These are phyloP conservation scores for Elmis aenea DNA, from an alignment of 2,888 invertebrate genomes.

Conservation along the genomic window DNA sequence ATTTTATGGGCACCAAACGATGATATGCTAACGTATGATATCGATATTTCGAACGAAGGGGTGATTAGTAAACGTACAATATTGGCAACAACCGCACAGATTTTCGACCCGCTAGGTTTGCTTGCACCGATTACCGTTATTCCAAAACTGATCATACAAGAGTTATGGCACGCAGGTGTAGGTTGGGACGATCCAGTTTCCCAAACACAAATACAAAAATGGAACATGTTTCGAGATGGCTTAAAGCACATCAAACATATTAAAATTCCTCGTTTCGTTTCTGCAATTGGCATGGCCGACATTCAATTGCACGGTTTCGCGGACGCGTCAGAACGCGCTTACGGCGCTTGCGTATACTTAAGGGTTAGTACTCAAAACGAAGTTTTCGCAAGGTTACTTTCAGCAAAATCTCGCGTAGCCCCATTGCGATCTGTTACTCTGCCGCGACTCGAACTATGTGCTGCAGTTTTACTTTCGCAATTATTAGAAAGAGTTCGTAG, in stretches of 20 bases:
- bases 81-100: slow-evolving; percentile 20
- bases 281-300: slow-evolving; percentile 2
- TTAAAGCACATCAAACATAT: slow-evolving; percentile 13
- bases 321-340: slow-evolving; percentile 22
- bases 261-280: slow-evolving; percentile 11
- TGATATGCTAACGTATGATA: background rate
- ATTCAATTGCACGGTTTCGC: slow-evolving; percentile 24
- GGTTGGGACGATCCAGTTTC: slow-evolving; percentile 20
- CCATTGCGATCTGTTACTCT: slow-evolving; percentile 18
- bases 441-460: slow-evolving; percentile 23
- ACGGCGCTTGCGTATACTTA: slow-evolving; percentile 28
- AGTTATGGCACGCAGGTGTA: slow-evolving; percentile 19
- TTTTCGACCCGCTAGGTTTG: slow-evolving; percentile 27
- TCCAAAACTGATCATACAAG: slow-evolving; percentile 25
- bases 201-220: slow-evolving; percentile 7
- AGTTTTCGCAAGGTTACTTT: slow-evolving; percentile 14
- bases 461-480: slow-evolving; percentile 17
- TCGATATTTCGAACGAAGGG: background rate
- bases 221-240: slow-evolving; percentile 10
- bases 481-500: slow-evolving; percentile 9
- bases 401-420: slow-evolving; percentile 26
- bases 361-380: slow-evolving; percentile 9
- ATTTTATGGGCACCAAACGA: slow-evolving; percentile 3
- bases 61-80: slow-evolving; percentile 8
- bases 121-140: slow-evolving; percentile 23